Evolutionary conservation across 2,113 vertebrate species (phyloP), one percentile per base, ranked within the genome.

Genomic region (Bettongia penicillata): DNA sequence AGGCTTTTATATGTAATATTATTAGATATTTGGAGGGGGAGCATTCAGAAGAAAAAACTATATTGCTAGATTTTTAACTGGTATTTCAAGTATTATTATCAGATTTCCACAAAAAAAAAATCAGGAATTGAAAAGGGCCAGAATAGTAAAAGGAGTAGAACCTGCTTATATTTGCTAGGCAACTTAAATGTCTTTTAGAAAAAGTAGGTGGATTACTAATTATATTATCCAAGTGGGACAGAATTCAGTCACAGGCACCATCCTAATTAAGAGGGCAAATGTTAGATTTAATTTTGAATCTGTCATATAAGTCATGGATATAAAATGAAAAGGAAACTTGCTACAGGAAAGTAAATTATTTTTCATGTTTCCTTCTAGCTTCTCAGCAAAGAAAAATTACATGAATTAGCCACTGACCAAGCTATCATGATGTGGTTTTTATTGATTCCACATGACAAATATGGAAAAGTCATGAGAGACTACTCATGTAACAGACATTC

Each of bases 41-140:
- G 94, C 97, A 97, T 95, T 97, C 94, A 96, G 77, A 97, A 94
- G 97, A 97, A 98, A 61, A 97, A 84, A 93, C 96, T 50, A 96
- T 95, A 96, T 94, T 97, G 95, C 94, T 96, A 84, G 89, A 96
- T 97, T 97, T 77, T 96, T 97, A 96, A 97, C 94, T 22, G 51
- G 37, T 68, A 93, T 96, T 97, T 97, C 90, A 94, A 97, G 94
- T 97, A 94, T 16, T 90, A 50, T 91, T 93, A 93, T 89, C 94
- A 97, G 93, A 96, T 96, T 97, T 96, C 84, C 37, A 84, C n/a
- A 49, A 61, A 95, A 93, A 96, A 89, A 47, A 68, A 96, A 91
- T 96, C 94, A 94, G 89, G 90, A 94, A 96, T 93, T 96, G 31
- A 77, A 94, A 91, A 84, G 92, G 47, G 68, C 92, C 91, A 92